Evolutionary conservation across 30 jellyfish, hydroid and myxozoan species (phyloP).

Genomic region (Rhopilema esculentum): DNA sequence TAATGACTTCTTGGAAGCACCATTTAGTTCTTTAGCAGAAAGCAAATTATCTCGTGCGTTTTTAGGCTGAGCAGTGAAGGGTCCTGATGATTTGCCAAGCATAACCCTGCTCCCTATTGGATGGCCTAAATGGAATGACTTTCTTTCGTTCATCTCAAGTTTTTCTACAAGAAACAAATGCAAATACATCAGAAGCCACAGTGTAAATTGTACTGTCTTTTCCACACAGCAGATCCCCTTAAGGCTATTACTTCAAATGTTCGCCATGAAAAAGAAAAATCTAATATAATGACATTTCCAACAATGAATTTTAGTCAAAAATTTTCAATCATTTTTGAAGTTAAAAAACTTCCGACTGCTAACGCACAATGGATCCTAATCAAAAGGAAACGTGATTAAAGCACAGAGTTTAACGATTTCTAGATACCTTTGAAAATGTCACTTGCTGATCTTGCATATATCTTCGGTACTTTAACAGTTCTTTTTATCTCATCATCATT

Average conservation of each 20-base stretch:
- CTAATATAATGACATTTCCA: too few relatives aligned
- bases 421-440: neutral
- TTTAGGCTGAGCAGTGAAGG: neutral
- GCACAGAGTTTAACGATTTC: neutral
- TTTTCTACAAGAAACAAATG: neutral
- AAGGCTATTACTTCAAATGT: too few relatives aligned
- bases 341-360: too few relatives aligned
- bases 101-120: conserved; percentile 1
- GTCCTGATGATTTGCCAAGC: neutral
- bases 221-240: neutral
- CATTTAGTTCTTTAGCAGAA: neutral
- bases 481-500: neutral
- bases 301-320: too few relatives aligned
- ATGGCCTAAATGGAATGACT: conserved; percentile 11
- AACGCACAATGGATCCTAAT: too few relatives aligned
- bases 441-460: neutral
- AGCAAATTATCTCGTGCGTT: neutral
- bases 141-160: neutral
- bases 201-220: neutral
- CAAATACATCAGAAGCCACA: too few relatives aligned
- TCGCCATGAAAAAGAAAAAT: too few relatives aligned
- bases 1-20: neutral
- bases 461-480: neutral
- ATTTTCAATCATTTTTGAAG: too few relatives aligned
- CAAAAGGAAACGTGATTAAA: too few relatives aligned